Percentiles rank a stretch among this genome's conserved stretches.
Evolutionary conservation across 2,113 vertebrate species (phyloP).

Genomic region (Hoplias malabaricus): DNA sequence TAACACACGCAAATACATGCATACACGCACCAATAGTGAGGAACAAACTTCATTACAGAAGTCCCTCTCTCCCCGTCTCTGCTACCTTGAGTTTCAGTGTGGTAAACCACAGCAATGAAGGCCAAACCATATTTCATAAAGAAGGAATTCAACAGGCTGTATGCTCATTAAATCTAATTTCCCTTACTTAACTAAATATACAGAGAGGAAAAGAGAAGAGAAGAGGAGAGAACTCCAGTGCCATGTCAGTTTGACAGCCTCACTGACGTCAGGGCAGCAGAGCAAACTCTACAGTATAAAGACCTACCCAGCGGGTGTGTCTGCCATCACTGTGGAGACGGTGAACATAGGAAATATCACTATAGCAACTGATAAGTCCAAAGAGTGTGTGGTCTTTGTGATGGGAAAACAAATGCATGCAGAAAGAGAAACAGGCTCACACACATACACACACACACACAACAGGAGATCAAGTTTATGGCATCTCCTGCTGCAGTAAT

Average conservation of each 20-base stretch:
- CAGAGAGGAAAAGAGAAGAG: neutral
- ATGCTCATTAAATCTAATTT: neutral
- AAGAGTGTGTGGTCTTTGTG: neutral
- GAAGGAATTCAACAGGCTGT: neutral
- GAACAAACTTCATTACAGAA: neutral
- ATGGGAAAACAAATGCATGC: neutral
- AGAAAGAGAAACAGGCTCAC: neutral
- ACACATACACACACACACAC: neutral
- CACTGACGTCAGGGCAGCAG: conserved; percentile 11
- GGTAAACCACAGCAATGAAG: neutral
- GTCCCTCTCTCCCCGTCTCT: neutral
- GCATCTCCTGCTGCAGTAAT: conserved; percentile 5
- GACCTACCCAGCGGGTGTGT: conserved; percentile 37
- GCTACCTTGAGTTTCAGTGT: neutral
- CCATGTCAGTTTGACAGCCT: neutral
- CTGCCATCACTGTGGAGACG: conserved; percentile 14
- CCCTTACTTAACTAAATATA: neutral
- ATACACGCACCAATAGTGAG: neutral
- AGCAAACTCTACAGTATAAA: conserved; percentile 6
- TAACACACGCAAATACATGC: neutral
- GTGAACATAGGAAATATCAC: conserved; percentile 23
- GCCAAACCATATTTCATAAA: neutral
- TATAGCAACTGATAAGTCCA: conserved; percentile 22
- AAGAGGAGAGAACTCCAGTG: neutral
- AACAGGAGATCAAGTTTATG: conserved; percentile 5